Conservation (phyloP, 2,888 invertebrate genomes). For the Xanthorhoe spadicearia region DNA sequence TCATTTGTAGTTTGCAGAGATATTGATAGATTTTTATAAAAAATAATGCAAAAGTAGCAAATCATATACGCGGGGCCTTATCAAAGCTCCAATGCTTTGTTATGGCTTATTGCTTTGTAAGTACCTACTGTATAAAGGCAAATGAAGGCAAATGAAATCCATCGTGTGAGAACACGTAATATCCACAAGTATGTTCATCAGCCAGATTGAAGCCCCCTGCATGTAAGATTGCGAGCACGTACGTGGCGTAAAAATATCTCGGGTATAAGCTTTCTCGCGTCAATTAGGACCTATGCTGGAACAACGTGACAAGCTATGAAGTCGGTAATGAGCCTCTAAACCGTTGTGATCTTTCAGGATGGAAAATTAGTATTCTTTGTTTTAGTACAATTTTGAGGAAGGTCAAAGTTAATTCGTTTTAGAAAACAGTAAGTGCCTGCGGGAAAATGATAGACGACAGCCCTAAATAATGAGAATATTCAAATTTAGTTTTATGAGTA, state of each 20-base stretch:
- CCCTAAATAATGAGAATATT: background rate
- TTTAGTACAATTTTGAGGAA: background rate
- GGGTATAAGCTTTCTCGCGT: conserved; percentile 39
- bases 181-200: conserved; percentile 26
- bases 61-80: background rate
- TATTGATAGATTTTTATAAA: background rate
- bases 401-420: background rate
- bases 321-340: conserved; percentile 6
- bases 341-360: background rate
- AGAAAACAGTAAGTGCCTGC: background rate
- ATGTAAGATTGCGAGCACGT: conserved; percentile 32
- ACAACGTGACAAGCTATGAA: conserved; percentile 22
- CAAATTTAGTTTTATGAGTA: background rate
- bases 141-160: conserved; percentile 11
- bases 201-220: conserved; percentile 21
- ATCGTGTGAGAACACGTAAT: conserved; percentile 19
- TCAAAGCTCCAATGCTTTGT: too few relatives aligned
- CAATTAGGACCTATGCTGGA: conserved; percentile 46
- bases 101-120: too few relatives aligned
- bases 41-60: background rate
- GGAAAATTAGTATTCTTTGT: background rate
- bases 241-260: conserved; percentile 34
- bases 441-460: background rate
- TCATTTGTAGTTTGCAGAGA: background rate
- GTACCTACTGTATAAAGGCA: too few relatives aligned